phyloP scores from a whole-genome alignment of 2,113 vertebrate genomes.

The Theristicus caerulescens region DNA sequence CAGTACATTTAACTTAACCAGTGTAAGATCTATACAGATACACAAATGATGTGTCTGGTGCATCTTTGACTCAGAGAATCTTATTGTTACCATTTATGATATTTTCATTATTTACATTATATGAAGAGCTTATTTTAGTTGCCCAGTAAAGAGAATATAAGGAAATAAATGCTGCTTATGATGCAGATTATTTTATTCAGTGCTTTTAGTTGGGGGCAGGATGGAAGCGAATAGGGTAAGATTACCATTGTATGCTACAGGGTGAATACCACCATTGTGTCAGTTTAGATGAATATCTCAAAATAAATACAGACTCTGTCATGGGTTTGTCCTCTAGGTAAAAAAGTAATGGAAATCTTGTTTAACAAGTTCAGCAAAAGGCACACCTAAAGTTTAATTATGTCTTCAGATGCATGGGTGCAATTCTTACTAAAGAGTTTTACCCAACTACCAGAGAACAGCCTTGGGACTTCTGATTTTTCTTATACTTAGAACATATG shows the following conservation, averaged over 20 bases:
- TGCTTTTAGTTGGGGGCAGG: not conserved
- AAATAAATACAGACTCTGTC: slow-evolving; percentile 66
- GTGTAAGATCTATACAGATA: not conserved
- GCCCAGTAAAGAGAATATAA: not conserved
- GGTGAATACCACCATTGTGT: slow-evolving; percentile 37
- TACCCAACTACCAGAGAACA: not conserved
- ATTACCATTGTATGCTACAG: slow-evolving; percentile 24
- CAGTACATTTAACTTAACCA: not conserved
- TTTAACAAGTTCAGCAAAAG: slow-evolving; percentile 69
- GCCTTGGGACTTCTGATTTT: not conserved
- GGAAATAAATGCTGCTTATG: not conserved
- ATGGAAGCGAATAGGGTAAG: not conserved
- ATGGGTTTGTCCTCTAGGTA: slow-evolving; percentile 66
- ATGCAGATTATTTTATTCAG: not conserved
- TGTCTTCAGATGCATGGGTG: not conserved
- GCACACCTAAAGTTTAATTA: slow-evolving; percentile 66
- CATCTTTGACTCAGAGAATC: not conserved
- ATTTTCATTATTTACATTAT: not conserved
- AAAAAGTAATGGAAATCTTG: slow-evolving; percentile 65
- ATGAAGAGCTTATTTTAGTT: not conserved
- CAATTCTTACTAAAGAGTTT: not conserved
- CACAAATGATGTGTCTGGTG: not conserved
- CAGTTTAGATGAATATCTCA: slow-evolving; percentile 70
- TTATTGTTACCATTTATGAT: not conserved
- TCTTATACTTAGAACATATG: not conserved